Evolutionary conservation across 2,797 vertebrate genomes (phyloP), one percentile per base, ranked within the genome.

Genomic region (Tragopan temminckii): DNA sequence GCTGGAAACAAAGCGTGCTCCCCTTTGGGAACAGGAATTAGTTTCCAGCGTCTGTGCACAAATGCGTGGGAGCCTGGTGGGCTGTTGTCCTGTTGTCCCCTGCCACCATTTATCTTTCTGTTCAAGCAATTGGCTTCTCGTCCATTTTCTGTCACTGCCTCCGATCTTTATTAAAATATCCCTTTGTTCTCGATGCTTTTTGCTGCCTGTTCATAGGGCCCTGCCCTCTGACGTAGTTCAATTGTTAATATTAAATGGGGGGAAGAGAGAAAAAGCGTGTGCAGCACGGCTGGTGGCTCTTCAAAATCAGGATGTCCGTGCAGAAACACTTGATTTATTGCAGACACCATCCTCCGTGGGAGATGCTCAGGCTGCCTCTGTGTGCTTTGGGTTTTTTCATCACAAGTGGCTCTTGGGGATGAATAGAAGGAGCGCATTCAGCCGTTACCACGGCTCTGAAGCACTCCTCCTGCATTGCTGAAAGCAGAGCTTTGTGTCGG

Each of bases 61-160:
- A 12, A 43, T 4, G 14, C 13, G 53, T 36, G 64, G 52, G 38
- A 2, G 5, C 10, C 57, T 4, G n/a, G 27, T 38, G 25, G 29
- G 31, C 1, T 1, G 53, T 62, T 69, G 68, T 64, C 48, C 1
- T 1, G 53, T 62, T 69, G 68, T 64, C 48, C 67, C 20, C 21
- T 10, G 23, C 52, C 42, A 45, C 69, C 77, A 3, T 91, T 92
- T 86, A 5, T 94, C 40, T 85, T 80, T 85, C 74, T 70, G 33
- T 24, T 77, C 40, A 61, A 33, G n/a, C 58, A 38, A 5, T 38
- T 75, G 78, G 15, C 61, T 84, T 58, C 71, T 93, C 64, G 5
- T 53, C 40, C n/a, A 29, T 88, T 79, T 81, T 79, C 52, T 67
- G 68, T 17, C 11, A 52, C 77, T 38, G 75, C 81, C 52, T 35